phyloP scores from a whole-genome alignment of 2,797 vertebrate species.

The Chelmon rostratus region DNA sequence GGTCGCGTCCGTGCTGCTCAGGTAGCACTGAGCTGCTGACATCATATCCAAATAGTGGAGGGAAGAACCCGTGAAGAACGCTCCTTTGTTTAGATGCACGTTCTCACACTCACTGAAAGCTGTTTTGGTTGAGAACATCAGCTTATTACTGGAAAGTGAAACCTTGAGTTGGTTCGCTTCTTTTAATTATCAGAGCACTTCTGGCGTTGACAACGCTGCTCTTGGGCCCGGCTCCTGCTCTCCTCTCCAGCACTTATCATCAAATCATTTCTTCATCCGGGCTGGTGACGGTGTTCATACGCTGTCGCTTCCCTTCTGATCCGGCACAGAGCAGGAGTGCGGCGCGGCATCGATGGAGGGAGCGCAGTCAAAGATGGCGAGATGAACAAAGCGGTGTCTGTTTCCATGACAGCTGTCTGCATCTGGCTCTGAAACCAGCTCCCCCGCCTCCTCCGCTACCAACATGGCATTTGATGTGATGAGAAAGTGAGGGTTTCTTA shows the following conservation, averaged over 20 bases:
- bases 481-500: background rate
- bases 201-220: background rate
- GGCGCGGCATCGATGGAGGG: background rate
- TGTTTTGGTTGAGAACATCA: background rate
- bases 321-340: slow-evolving; percentile 2
- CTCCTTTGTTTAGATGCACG: too few relatives aligned
- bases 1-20: background rate
- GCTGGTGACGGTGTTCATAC: background rate
- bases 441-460: slow-evolving; percentile 10
- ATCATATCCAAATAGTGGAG: background rate
- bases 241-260: background rate
- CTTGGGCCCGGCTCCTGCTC: background rate
- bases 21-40: background rate
- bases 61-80: background rate
- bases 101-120: background rate
- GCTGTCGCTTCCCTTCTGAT: slow-evolving; percentile 1
- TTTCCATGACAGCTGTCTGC: slow-evolving; percentile 81
- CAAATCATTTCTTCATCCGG: background rate
- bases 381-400: slow-evolving; percentile 70
- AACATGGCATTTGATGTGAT: background rate
- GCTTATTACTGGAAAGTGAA: background rate
- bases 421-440: slow-evolving; percentile 46
- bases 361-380: slow-evolving; percentile 20
- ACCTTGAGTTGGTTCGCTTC: too few relatives aligned
- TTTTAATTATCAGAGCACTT: background rate